Evolutionary conservation across 2,113 vertebrate species (phyloP).

Genomic region (Myodes glareolus): DNA sequence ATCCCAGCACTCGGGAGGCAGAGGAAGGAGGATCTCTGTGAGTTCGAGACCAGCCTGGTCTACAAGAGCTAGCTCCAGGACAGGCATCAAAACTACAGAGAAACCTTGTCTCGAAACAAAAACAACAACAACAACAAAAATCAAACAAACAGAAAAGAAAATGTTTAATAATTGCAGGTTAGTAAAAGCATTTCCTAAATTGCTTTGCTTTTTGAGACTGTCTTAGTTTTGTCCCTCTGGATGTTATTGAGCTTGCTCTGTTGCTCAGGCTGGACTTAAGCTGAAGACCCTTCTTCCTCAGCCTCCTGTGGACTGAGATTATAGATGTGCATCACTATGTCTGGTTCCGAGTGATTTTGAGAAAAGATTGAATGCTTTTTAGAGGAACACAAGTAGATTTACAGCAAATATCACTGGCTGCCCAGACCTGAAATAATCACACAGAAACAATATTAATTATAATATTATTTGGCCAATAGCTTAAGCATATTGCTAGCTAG

Average conservation of each 20-base stretch:
- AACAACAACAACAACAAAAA: too few species aligned
- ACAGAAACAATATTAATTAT: too few species aligned
- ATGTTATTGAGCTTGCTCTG: not conserved
- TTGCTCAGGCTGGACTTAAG: not conserved
- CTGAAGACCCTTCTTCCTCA: not conserved
- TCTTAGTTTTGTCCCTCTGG: not conserved
- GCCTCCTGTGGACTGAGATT: not conserved
- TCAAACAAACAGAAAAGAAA: not conserved
- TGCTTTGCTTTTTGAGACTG: not conserved
- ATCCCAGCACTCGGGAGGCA: too few species aligned
- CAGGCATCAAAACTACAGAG: too few species aligned
- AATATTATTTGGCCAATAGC: too few species aligned
- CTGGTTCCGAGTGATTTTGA: too few species aligned
- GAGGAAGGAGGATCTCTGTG: too few species aligned
- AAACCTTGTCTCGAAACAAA: too few species aligned
- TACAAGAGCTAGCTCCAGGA: too few species aligned
- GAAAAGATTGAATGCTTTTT: conserved; percentile 38
- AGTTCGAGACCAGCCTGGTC: too few species aligned
- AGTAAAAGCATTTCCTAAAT: not conserved
- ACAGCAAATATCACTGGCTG: not conserved
- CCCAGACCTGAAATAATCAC: too few species aligned
- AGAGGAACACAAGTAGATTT: conserved; percentile 17
- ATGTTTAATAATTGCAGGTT: conserved; percentile 57
- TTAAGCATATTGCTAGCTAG: too few species aligned
- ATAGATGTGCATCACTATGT: not conserved